Base-by-base conservation (phyloP, 2,888 invertebrate genomes). In the Trilocha varians region DNA sequence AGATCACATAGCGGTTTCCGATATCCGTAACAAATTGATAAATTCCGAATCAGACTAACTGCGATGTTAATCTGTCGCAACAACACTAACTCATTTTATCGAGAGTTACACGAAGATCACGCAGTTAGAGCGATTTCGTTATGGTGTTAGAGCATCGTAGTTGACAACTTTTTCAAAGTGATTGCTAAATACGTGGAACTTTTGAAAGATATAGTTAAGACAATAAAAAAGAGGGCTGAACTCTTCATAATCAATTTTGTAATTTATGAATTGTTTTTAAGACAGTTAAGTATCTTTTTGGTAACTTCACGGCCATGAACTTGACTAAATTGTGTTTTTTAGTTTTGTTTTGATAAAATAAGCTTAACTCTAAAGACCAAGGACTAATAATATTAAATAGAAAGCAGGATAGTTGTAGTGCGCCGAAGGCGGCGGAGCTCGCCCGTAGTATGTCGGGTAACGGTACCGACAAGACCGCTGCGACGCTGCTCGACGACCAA, bases 381-480 rank as follows among this genome's bases (percentile, higher is more conserved):
- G 52, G 55, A 55, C 50, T 59, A 61, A 65, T 59, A 59, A 53
- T 57, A 55, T 38, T 32, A 57, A 67, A 65, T 67, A 66, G 65
- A 65, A 67, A 66, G 62, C 62, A 64, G 64, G 65, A 65, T 67
- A 55, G 58, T 47, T 17, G 16, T 34, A 32, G 13, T 13, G 34
- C 13, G 37, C 34, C 9, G 13, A 25, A 18, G 32, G 35, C 34
- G 18, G 32, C 15, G 9, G 36, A 33, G 15, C 33, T 42, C 41
- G 39, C 36, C 45, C 47, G 52, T 47, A 78, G 68, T 82, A 67
- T 80, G 83, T 74, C 82, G 62, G 50, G 43, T 83, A 82, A 80
- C 83, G 83, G 83, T 62, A 70, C 48, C 37, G 42, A 55, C 70
- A 72, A 64, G 66, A 66, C 64, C 62, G 53, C 53, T 13, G 32